Evolutionary conservation across 2,797 vertebrate species (phyloP).

Genomic region (Liparis tanakae): DNA sequence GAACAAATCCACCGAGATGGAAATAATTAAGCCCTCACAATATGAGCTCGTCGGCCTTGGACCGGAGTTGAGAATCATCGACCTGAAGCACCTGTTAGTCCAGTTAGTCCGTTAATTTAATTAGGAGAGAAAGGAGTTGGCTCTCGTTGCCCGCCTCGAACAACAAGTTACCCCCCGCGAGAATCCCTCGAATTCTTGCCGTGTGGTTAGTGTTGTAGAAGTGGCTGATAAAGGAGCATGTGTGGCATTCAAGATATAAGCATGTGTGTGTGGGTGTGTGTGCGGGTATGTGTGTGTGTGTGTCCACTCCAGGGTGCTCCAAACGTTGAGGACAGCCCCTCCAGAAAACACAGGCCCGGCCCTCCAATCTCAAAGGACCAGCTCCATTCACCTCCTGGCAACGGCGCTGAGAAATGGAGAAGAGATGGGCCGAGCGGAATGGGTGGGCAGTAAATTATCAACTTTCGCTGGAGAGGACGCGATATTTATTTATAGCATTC

Average conservation of each 20-base stretch:
- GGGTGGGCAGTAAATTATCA: conserved; percentile 83
- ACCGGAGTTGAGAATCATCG: conserved; percentile 56
- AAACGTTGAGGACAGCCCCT: conserved; percentile 78
- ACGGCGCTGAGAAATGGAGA: conserved; percentile 79
- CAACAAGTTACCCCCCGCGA: conserved; percentile 40
- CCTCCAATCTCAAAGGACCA: conserved; percentile 80
- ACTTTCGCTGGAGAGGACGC: conserved; percentile 69
- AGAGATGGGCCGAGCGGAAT: conserved; percentile 76
- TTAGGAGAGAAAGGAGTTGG: conserved; percentile 59
- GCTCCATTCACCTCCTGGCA: conserved; percentile 77
- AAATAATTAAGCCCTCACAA: neutral
- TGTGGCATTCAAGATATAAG: conserved; percentile 68
- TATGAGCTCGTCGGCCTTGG: neutral
- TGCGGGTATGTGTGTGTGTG: conserved; percentile 50
- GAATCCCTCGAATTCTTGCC: conserved; percentile 39
- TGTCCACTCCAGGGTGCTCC: conserved; percentile 84
- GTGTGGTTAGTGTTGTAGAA: conserved; percentile 46
- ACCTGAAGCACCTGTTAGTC: conserved; percentile 62
- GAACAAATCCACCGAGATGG: neutral
- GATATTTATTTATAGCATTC: conserved; percentile 85
- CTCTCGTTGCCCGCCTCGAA: conserved; percentile 36
- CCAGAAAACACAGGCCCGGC: conserved; percentile 80
- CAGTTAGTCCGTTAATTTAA: conserved; percentile 34
- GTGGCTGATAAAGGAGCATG: conserved; percentile 70
- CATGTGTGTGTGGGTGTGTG: conserved; percentile 61